phyloP scores from a whole-genome alignment of 2,797 vertebrate species.

The Neoniphon sammara region DNA sequence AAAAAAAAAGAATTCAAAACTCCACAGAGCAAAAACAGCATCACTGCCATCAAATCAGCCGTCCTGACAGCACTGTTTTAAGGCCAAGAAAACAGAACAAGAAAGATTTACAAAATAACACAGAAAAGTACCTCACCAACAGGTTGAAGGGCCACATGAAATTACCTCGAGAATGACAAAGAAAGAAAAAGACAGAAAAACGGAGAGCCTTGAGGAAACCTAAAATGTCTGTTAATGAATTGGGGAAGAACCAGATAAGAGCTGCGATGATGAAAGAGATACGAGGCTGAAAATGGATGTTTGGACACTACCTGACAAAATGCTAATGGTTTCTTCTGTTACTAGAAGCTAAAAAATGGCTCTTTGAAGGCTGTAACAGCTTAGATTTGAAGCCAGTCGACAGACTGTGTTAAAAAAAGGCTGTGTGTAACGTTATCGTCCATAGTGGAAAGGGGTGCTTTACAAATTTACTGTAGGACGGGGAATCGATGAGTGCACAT shows the following conservation, averaged over 20 bases:
- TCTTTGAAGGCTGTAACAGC: conserved; percentile 10
- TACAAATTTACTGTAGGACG: conserved; percentile 16
- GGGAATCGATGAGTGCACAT: conserved; percentile 19
- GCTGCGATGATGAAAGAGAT: background rate
- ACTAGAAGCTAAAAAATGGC: conserved; percentile 32
- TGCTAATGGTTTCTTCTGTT: conserved; percentile 15
- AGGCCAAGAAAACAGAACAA: conserved; percentile 68
- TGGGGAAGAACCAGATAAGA: background rate
- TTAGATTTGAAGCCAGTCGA: conserved; percentile 19
- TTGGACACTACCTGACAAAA: conserved; percentile 22
- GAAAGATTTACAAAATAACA: too few relatives aligned
- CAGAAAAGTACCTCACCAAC: conserved; percentile 8
- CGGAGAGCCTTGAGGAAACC: conserved; percentile 11
- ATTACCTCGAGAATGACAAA: background rate
- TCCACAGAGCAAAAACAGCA: conserved; percentile 49
- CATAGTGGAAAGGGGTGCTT: conserved; percentile 15
- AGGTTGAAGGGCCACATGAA: conserved; percentile 8
- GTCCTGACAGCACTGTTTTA: conserved; percentile 43
- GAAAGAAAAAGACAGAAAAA: background rate
- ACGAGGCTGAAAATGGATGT: background rate
- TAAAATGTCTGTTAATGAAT: background rate
- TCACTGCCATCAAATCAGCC: conserved; percentile 51
- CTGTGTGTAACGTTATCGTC: background rate
- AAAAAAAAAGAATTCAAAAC: conserved; percentile 31
- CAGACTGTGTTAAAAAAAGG: conserved; percentile 10